Conservation (phyloP, 1,140 invertebrate species). For the Calephelis virginiensis region DNA sequence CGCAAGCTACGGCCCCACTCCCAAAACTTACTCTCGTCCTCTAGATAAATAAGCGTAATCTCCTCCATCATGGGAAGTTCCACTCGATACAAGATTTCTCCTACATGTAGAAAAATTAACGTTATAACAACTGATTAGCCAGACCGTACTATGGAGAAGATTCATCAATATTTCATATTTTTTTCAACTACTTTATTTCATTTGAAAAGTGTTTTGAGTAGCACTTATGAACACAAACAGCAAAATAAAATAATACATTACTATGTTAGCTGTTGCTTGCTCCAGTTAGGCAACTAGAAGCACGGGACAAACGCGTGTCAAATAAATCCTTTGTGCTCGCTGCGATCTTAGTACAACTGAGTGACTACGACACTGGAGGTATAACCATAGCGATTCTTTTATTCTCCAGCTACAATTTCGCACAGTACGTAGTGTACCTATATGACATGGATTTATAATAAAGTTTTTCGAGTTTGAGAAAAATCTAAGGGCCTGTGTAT, state of each 20-base stretch:
- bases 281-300: slow-evolving; percentile 76
- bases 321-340: slow-evolving; percentile 56
- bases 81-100: slow-evolving; percentile 93
- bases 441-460: background rate
- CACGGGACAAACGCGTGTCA: slow-evolving; percentile 66
- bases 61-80: slow-evolving; percentile 93
- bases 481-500: background rate
- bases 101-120: slow-evolving; percentile 85
- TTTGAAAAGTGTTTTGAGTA: slow-evolving; percentile 36
- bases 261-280: slow-evolving; percentile 40
- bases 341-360: slow-evolving; percentile 37
- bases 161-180: slow-evolving; percentile 2
- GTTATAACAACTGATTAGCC: slow-evolving; percentile 57
- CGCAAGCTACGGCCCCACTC: slow-evolving; percentile 80
- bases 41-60: slow-evolving; percentile 93
- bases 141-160: slow-evolving; percentile 31
- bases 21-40: slow-evolving; percentile 82
- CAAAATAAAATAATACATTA: slow-evolving; percentile 56
- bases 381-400: slow-evolving; percentile 32
- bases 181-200: background rate
- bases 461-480: background rate
- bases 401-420: slow-evolving; percentile 37
- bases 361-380: slow-evolving; percentile 40
- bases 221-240: slow-evolving; percentile 50
- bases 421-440: slow-evolving; percentile 15